phyloP scores from a whole-genome alignment of 2,797 vertebrate genomes.

The Amblyopsis hoosieri region DNA sequence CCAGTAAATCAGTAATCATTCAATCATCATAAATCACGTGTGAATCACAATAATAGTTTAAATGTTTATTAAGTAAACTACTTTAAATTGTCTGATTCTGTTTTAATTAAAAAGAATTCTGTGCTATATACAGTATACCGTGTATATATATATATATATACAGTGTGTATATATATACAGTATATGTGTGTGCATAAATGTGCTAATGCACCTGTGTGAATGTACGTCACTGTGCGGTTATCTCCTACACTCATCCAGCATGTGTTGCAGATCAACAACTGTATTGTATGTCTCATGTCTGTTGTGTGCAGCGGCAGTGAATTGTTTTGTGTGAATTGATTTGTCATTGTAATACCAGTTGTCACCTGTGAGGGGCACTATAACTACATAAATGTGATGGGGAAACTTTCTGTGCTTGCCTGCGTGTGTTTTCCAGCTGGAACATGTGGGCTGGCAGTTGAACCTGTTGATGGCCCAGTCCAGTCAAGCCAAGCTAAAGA shows the following conservation, averaged over 20 bases:
- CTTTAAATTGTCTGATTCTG: no score
- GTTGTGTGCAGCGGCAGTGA: no score
- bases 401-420: background rate
- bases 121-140: no score
- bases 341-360: background rate
- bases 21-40: background rate
- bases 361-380: background rate
- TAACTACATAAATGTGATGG: constrained; percentile 3
- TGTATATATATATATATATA: no score
- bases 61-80: no score
- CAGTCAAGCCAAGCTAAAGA: constrained; percentile 86
- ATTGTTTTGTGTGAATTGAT: background rate
- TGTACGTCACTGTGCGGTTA: no score
- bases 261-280: no score
- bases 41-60: background rate
- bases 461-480: constrained; percentile 95
- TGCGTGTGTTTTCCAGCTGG: constrained; percentile 82
- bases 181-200: background rate
- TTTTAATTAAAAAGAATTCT: no score
- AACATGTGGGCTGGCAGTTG: constrained; percentile 91
- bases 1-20: constrained; percentile 14
- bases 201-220: background rate
- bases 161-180: no score
- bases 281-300: no score
- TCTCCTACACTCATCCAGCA: no score